Base-by-base conservation (phyloP, 2,888 invertebrate species). In the Saturnia japonica region DNA sequence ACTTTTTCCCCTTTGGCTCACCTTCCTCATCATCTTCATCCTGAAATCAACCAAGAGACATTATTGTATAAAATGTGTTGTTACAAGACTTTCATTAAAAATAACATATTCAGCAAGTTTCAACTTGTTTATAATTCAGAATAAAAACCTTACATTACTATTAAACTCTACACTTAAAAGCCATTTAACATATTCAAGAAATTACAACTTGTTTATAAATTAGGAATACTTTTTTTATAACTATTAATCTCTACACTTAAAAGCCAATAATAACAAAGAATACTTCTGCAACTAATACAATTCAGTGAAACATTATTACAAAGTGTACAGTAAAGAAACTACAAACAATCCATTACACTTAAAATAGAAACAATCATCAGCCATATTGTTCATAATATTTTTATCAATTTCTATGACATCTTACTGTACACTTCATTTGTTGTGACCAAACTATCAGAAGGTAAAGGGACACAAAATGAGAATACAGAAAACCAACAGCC, bases 1-100 rank as follows among this genome's bases (percentile, higher is more conserved):
- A 95, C 85, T 96, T 96, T 91, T 97, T 97, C 90, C 96, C 96
- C 91, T 97, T 97, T 81, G 97, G 96, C 89, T 96, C 96, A 60
- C 96, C 96, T 34, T 97, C 97, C 74, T 97, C 97, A 34, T 96
- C 96, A 71, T 96, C 96, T 74, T 96, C 96, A 72, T 96, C 96
- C 90, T 96, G 85, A 25, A 76, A 81, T 72, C 28, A 70, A 54
- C 14, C 51, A 66, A 34, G 8, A 51, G 22, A 67, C 34, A 67
- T 54, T 14, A 40, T 68, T 54, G 14, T 14, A 25, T 40, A 47
- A 68, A 12, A 45, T 34, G 7, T 54, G 14, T 68, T 51, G 22
- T 34, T 14, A 51, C 40, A 14, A 28, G 25, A 25, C 9, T 19
- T 12, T 60, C 28, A 4, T 0, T 28, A 60, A 11, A 60, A 60